Base-by-base conservation (phyloP, 2,888 invertebrate species). In the Yponomeuta cagnagella region DNA sequence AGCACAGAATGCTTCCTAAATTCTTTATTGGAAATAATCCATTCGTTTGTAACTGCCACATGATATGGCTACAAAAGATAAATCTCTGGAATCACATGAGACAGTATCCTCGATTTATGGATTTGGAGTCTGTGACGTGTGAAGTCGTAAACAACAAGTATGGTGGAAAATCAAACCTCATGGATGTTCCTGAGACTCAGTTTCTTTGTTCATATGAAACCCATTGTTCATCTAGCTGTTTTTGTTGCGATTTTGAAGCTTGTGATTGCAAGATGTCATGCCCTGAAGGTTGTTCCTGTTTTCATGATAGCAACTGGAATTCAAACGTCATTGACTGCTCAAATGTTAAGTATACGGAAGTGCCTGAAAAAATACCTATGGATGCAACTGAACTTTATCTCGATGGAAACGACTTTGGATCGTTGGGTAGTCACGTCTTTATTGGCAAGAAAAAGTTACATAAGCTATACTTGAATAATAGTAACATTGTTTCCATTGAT, bases 261-360 rank as follows among this genome's bases (percentile, higher is more conserved):
- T 97, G 97, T 82, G 97, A 97, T 86, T 97, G 97, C 86, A 96
- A 96, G 90, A 97, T 97, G 95, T 95, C 96, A 64, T 97, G 97
- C 79, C 97, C 97, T 15, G 94, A 94, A 79, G 95, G 95, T 79
- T 97, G 97, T 86, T 95, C 95, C 70, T 97, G 97, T 83, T 97
- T 95, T 84, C 96, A 96, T 84, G 97, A 97, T 82, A 95, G 95
- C 84, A 95, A 95, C 76, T 97, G 96, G 96, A 94, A 94, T 73
- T 95, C 96, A 74, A 97, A 97, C 88, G 95, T 96, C 43, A 96
- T 97, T 70, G 96, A 96, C 83, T 97, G 96, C 81, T 95, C 95
- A 73, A 95, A 95, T 81, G 95, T 94, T 58, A 95, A 94, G 63
- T 95, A 95, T 80, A 95, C 94, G 72, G 93, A 93, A 77, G 93